Percentiles rank a stretch among this genome's conserved stretches.
These are phyloP conservation scores for Platycnemis pennipes DNA, from an alignment of 2,888 invertebrate genomes.

Conservation along the genomic window DNA sequence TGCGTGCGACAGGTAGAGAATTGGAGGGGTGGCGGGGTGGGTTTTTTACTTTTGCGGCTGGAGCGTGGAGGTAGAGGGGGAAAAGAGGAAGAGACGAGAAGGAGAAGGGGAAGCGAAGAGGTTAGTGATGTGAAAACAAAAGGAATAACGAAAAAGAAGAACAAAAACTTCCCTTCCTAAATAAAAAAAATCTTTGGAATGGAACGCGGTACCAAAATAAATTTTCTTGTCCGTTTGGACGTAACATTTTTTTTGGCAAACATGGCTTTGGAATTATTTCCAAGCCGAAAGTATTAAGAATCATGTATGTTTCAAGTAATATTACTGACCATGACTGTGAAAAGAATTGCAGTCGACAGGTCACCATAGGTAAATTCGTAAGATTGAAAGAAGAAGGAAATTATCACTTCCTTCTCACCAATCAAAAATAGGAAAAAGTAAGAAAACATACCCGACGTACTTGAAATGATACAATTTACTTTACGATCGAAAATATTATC, in stretches of 20 bases:
- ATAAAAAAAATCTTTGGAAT: background rate
- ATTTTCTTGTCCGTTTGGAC: background rate
- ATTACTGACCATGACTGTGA: too few relatives aligned
- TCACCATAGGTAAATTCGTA: too few relatives aligned
- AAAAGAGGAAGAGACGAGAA: background rate
- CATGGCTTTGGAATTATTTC: background rate
- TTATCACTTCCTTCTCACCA: too few relatives aligned
- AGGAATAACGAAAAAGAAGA: constrained; percentile 41
- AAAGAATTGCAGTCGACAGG: too few relatives aligned
- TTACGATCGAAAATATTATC: too few relatives aligned
- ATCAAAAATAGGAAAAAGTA: too few relatives aligned
- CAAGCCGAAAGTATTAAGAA: too few relatives aligned
- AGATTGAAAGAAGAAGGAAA: too few relatives aligned
- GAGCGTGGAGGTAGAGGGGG: background rate
- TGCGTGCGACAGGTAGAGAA: background rate
- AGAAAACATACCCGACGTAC: too few relatives aligned
- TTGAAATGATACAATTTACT: too few relatives aligned
- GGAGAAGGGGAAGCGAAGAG: background rate
- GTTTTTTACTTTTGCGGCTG: background rate
- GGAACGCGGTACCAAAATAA: too few relatives aligned
- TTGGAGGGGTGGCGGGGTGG: background rate
- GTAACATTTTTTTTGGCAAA: background rate
- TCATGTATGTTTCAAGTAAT: too few relatives aligned
- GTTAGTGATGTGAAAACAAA: constrained; percentile 44
- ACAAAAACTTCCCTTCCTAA: background rate